Conservation (phyloP, 1,140 invertebrate genomes). For the Magallana gigas region DNA sequence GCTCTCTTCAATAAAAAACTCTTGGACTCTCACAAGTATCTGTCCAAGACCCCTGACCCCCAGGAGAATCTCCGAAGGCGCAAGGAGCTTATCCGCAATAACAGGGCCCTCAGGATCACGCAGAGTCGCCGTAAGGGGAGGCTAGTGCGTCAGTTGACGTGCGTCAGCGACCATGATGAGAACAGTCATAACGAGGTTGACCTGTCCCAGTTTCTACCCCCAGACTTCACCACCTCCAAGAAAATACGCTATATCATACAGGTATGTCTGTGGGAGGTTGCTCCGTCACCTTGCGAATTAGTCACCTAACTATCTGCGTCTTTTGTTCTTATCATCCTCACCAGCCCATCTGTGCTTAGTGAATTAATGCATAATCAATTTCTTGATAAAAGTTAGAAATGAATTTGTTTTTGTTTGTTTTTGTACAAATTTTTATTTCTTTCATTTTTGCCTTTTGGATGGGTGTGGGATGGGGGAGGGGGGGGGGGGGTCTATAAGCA, state of each 20-base stretch:
- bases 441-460: too few species aligned
- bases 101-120: conserved; percentile 77
- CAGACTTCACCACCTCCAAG: conserved; percentile 82
- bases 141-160: conserved; percentile 72
- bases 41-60: conserved; percentile 56
- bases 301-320: too few species aligned
- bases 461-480: too few species aligned
- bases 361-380: too few species aligned
- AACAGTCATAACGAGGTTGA: conserved; percentile 60
- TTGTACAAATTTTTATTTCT: too few species aligned
- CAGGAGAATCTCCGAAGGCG: conserved; percentile 72
- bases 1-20: conserved; percentile 37
- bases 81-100: conserved; percentile 75
- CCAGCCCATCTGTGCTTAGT: too few species aligned
- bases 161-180: conserved; percentile 72
- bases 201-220: conserved; percentile 80
- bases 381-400: too few species aligned
- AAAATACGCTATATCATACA: conserved; percentile 79
- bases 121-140: conserved; percentile 67
- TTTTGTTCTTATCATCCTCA: too few species aligned
- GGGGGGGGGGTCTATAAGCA: too few species aligned
- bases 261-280: conserved; percentile 14
- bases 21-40: conserved; percentile 26
- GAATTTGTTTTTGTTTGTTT: too few species aligned
- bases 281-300: too few species aligned